A percentile compares a stretch with the other conserved stretches of the same genome.
phyloP scores from a whole-genome alignment of 2,113 vertebrate species.

The Elephas maximus region DNA sequence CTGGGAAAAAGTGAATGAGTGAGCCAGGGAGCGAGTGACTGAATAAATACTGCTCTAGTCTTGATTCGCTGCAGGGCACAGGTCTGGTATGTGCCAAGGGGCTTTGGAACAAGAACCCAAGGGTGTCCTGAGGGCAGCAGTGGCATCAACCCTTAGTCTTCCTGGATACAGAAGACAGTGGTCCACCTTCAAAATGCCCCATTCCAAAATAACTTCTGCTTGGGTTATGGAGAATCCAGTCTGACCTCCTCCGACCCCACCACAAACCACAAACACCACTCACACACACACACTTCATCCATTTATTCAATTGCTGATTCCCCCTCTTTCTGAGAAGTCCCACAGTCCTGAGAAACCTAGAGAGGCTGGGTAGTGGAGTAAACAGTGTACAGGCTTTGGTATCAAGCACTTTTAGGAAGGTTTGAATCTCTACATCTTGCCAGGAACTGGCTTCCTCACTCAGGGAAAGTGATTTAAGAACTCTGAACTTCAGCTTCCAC shows the following conservation, averaged over 20 bases:
- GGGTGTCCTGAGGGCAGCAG: background rate
- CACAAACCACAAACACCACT: background rate
- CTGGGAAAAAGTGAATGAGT: background rate
- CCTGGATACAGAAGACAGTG: background rate
- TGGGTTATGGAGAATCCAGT: background rate
- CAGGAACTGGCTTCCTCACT: background rate
- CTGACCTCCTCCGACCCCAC: background rate
- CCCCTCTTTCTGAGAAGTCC: constrained; percentile 35
- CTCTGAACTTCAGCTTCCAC: background rate
- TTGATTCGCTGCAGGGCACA: background rate
- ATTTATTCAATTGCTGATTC: background rate
- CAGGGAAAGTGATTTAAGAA: background rate
- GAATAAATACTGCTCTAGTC: background rate
- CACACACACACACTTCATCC: background rate
- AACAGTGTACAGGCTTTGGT: background rate
- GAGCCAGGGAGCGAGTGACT: too few relatives aligned
- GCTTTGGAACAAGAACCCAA: background rate
- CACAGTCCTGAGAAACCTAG: background rate
- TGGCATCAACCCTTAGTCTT: background rate
- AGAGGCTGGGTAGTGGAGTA: background rate
- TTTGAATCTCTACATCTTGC: constrained; percentile 17
- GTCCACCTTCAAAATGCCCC: background rate
- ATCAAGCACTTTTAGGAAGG: constrained; percentile 1
- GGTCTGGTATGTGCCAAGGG: background rate
- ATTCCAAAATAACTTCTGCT: background rate